phyloP scores from a whole-genome alignment of 2,797 vertebrate species.

The Chaetodon trifasciatus region DNA sequence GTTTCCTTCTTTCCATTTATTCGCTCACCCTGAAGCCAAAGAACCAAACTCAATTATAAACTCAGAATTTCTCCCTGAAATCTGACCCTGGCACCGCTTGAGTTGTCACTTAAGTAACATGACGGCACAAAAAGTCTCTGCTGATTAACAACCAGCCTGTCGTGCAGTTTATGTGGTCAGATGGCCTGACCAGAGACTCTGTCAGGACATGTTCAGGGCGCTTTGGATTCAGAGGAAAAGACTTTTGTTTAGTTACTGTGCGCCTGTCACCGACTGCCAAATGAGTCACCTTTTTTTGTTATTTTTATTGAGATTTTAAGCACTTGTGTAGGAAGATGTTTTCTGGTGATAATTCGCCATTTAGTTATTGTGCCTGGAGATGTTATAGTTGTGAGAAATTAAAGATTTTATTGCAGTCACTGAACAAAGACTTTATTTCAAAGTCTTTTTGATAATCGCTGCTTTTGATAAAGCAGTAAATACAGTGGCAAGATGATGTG shows the following conservation, averaged over 20 bases:
- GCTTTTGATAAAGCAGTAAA: neutral
- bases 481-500: neutral
- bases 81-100: constrained; percentile 44
- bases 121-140: constrained; percentile 40
- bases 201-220: constrained; percentile 13
- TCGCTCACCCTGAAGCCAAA: constrained; percentile 46
- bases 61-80: constrained; percentile 39
- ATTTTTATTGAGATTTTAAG: neutral
- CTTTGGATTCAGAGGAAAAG: neutral
- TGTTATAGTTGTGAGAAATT: neutral
- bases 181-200: constrained; percentile 45
- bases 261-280: neutral
- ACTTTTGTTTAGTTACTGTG: neutral
- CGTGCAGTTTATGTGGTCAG: constrained; percentile 41
- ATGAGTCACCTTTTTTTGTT: neutral
- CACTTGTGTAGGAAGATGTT: neutral
- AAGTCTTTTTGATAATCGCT: neutral
- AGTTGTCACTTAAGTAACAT: constrained; percentile 56
- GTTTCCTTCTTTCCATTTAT: constrained; percentile 24
- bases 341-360: neutral
- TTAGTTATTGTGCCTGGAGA: neutral
- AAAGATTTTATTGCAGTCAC: constrained; percentile 8
- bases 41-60: constrained; percentile 66
- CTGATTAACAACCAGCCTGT: constrained; percentile 64
- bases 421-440: neutral